phyloP scores from a whole-genome alignment of 92 coral and sea anemone genomes.

The Zoanthus gigantus region DNA sequence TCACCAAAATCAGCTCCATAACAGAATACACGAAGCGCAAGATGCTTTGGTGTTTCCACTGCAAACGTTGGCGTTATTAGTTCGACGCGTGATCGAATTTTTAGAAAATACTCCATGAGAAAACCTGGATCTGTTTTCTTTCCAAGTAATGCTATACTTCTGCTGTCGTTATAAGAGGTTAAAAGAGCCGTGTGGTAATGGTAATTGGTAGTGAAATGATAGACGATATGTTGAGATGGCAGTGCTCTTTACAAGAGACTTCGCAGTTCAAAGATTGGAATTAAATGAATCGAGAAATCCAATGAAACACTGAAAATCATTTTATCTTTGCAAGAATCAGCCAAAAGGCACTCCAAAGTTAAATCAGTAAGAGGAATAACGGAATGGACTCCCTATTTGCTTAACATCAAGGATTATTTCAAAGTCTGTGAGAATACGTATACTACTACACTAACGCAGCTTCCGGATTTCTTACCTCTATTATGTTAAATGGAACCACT shows the following conservation, averaged over 20 bases:
- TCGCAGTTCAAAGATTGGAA: not conserved
- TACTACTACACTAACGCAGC: not conserved
- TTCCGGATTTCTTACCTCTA: too few species aligned
- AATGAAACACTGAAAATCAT: not conserved
- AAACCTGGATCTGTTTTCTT: not conserved
- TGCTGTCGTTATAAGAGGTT: not conserved
- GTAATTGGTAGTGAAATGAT: not conserved
- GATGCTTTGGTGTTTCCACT: not conserved
- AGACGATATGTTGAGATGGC: not conserved
- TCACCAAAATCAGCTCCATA: not conserved
- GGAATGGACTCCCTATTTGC: not conserved
- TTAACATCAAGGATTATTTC: not conserved
- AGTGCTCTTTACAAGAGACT: not conserved
- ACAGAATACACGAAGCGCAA: constrained; percentile 3
- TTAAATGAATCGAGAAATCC: not conserved
- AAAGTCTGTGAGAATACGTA: not conserved
- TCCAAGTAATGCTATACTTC: not conserved
- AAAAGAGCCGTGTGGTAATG: not conserved
- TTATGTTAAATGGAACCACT: too few species aligned
- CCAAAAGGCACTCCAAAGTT: not conserved
- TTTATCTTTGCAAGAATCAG: not conserved
- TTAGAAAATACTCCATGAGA: constrained; percentile 14
- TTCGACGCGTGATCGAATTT: not conserved
- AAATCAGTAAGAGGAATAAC: not conserved
- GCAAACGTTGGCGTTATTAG: not conserved